Percentiles rank a stretch among this genome's conserved stretches.
These are phyloP conservation scores for Bos javanicus DNA, from an alignment of 2,113 vertebrate species.

Conservation along the genomic window DNA sequence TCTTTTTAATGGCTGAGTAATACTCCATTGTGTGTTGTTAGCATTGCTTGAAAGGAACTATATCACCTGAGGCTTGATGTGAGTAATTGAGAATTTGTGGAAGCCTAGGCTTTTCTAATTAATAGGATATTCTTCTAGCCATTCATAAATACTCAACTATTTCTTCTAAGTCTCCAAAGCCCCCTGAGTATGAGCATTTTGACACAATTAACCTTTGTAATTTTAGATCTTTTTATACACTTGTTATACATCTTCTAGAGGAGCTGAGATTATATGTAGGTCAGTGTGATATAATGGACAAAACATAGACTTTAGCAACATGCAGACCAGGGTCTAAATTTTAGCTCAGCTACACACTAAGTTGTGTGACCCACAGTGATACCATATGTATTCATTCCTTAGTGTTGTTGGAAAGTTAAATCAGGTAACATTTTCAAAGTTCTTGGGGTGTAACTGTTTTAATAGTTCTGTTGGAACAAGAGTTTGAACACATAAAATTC, in stretches of 20 bases:
- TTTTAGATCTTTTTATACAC: neutral
- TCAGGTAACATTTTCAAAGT: neutral
- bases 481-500: neutral
- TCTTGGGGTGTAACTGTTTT: neutral
- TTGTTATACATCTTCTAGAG: neutral
- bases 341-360: neutral
- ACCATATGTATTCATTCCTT: neutral
- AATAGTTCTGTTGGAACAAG: neutral
- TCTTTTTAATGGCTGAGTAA: too few relatives aligned
- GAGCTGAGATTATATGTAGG: neutral
- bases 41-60: neutral
- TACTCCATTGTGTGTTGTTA: neutral
- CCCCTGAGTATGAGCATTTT: neutral
- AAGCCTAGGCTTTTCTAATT: neutral
- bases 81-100: neutral
- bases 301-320: neutral
- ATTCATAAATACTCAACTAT: neutral
- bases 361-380: neutral
- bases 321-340: neutral
- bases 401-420: neutral
- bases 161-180: neutral
- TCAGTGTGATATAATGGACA: neutral
- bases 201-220: neutral
- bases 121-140: neutral
- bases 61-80: neutral